These are phyloP conservation scores for Dryococelus australis DNA, from an alignment of 2,888 invertebrate species.

Conservation along the genomic window DNA sequence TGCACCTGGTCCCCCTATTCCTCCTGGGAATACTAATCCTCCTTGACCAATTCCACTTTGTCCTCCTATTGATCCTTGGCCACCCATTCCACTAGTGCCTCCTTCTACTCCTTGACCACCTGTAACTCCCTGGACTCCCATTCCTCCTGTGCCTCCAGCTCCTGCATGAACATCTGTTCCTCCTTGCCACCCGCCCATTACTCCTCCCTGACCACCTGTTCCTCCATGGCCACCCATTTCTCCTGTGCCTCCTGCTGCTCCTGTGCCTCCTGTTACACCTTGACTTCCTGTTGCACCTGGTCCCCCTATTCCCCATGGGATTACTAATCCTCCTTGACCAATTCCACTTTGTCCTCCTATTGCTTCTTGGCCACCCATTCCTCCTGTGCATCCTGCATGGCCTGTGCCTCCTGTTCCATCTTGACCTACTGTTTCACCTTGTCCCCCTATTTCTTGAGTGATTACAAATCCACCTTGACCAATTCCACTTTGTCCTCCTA, in stretches of 20 bases:
- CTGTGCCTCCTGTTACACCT: constrained; percentile 54
- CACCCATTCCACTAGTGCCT: constrained; percentile 46
- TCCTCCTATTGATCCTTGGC: not conserved
- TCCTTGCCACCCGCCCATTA: constrained; percentile 46
- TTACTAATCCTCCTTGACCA: constrained; percentile 54
- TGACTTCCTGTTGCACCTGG: constrained; percentile 42
- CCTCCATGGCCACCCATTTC: constrained; percentile 54
- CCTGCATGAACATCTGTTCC: constrained; percentile 40
- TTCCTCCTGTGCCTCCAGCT: constrained; percentile 28
- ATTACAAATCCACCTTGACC: constrained; percentile 54
- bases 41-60: constrained; percentile 49
- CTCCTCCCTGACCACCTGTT: constrained; percentile 47
- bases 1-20: constrained; percentile 33
- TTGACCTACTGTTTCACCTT: constrained; percentile 43
- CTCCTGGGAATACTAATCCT: constrained; percentile 48
- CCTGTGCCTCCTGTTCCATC: constrained; percentile 55
- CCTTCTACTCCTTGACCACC: constrained; percentile 49
- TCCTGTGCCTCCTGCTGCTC: constrained; percentile 48
- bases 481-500: constrained; percentile 34
- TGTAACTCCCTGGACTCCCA: not conserved
- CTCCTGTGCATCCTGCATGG: constrained; percentile 47
- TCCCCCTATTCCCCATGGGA: constrained; percentile 36
- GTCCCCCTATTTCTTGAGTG: constrained; percentile 35
- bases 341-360: constrained; percentile 28
- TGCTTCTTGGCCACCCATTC: constrained; percentile 32